phyloP scores from a whole-genome alignment of 1,140 invertebrate species.

The Achroia grisella region DNA sequence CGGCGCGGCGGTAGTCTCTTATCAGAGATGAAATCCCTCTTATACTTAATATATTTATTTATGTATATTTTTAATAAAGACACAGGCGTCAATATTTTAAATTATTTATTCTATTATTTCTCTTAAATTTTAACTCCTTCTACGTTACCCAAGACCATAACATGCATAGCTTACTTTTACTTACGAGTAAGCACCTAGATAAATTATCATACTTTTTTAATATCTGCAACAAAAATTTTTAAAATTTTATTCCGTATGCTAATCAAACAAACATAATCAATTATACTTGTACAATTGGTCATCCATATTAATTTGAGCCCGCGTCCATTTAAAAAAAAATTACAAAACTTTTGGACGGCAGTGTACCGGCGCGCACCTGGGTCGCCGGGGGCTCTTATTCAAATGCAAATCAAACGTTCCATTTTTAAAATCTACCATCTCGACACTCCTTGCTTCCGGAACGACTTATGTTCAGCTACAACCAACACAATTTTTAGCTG shows the following conservation, averaged over 20 bases:
- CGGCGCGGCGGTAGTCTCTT: too few species aligned
- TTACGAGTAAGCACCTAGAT: background rate
- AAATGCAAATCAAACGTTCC: conserved; percentile 74
- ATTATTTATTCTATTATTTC: too few species aligned
- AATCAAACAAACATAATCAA: conserved; percentile 39
- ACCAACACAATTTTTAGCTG: conserved; percentile 17
- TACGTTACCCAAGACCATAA: too few species aligned
- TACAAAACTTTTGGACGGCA: conserved; percentile 47
- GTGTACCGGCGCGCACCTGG: conserved; percentile 65
- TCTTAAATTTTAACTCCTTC: too few species aligned
- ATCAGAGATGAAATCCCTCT: too few species aligned
- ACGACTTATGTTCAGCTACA: conserved; percentile 63
- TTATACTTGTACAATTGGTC: conserved; percentile 40
- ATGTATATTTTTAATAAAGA: too few species aligned
- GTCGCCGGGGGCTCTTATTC: conserved; percentile 69
- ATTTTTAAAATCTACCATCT: conserved; percentile 73
- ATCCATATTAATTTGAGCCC: conserved; percentile 62
- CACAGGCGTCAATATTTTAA: too few species aligned
- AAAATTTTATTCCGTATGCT: conserved; percentile 44
- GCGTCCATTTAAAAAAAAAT: conserved; percentile 29
- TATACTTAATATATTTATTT: too few species aligned
- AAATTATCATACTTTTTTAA: conserved; percentile 7
- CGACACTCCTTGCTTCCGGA: conserved; percentile 65
- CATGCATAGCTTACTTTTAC: too few species aligned
- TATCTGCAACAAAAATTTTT: too few species aligned